phyloP scores from a whole-genome alignment of 2,797 vertebrate genomes.

The Allobates femoralis region DNA sequence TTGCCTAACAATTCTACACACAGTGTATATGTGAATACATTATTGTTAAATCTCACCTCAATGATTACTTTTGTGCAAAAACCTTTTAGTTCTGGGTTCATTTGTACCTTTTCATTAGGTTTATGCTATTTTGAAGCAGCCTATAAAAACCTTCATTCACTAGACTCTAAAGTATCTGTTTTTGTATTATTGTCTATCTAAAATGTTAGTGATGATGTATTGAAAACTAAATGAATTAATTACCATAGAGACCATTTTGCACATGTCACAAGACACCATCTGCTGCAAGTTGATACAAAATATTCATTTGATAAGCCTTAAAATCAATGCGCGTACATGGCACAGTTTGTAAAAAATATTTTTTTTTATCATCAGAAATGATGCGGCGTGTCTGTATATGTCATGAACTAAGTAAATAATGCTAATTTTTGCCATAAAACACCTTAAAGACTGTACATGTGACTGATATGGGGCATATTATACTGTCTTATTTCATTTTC shows the following conservation, averaged over 20 bases:
- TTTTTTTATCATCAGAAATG: not conserved
- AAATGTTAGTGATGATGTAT: conserved; percentile 9
- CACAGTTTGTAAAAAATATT: conserved; percentile 16
- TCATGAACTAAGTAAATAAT: not conserved
- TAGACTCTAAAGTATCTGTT: not conserved
- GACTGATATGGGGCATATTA: not conserved
- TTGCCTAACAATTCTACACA: no score
- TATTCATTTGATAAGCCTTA: conserved; percentile 19
- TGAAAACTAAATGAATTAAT: conserved; percentile 37
- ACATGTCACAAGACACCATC: conserved; percentile 40
- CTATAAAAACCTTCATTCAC: not conserved
- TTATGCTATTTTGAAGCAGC: not conserved
- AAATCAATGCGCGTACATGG: conserved; percentile 13
- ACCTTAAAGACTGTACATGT: not conserved
- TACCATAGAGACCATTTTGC: conserved; percentile 40
- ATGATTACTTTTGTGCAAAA: not conserved
- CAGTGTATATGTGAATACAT: no score
- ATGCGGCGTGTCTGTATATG: not conserved
- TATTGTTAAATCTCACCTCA: no score
- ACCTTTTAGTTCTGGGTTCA: not conserved
- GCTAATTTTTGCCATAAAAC: not conserved
- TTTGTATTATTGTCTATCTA: conserved; percentile 12
- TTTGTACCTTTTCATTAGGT: not conserved
- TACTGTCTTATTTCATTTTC: not conserved
- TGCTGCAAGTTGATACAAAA: conserved; percentile 28